These are phyloP conservation scores for Philaenus spumarius DNA, from an alignment of 1,140 invertebrate species.

Conservation along the genomic window DNA sequence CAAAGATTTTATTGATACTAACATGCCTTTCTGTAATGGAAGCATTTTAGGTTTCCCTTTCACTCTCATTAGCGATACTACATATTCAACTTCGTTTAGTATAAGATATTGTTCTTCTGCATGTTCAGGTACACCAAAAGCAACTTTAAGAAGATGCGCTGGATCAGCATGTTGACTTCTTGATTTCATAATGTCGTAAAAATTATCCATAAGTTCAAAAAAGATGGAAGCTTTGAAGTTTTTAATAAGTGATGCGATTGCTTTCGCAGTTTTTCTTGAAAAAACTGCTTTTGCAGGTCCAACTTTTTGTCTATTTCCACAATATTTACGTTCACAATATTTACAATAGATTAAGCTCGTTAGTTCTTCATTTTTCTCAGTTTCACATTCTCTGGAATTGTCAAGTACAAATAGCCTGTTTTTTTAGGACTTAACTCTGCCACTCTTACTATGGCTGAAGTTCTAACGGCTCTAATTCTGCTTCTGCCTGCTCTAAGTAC, in stretches of 20 bases:
- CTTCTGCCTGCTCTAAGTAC: too few relatives aligned
- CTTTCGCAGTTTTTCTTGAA: conserved; percentile 17
- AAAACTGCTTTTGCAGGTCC: conserved; percentile 16
- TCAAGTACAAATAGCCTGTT: too few relatives aligned
- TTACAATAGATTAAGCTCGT: too few relatives aligned
- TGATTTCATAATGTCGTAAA: conserved; percentile 22
- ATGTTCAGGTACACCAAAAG: not conserved
- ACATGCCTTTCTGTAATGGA: too few relatives aligned
- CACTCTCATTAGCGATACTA: not conserved
- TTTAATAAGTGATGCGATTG: conserved; percentile 8
- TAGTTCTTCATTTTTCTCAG: too few relatives aligned
- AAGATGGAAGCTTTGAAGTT: not conserved
- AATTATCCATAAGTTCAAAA: conserved; percentile 17
- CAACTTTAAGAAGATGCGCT: not conserved
- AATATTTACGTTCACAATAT: too few relatives aligned
- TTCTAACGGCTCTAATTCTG: too few relatives aligned
- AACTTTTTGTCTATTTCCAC: conserved; percentile 17
- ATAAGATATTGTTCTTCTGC: not conserved
- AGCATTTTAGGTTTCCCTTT: not conserved
- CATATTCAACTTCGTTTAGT: not conserved
- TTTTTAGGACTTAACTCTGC: too few relatives aligned
- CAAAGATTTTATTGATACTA: not conserved
- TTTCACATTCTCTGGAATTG: too few relatives aligned
- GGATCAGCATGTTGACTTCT: not conserved
- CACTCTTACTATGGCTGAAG: conserved; percentile 2